Conservation (phyloP, 1,140 invertebrate genomes). For the Triops cancriformis region DNA sequence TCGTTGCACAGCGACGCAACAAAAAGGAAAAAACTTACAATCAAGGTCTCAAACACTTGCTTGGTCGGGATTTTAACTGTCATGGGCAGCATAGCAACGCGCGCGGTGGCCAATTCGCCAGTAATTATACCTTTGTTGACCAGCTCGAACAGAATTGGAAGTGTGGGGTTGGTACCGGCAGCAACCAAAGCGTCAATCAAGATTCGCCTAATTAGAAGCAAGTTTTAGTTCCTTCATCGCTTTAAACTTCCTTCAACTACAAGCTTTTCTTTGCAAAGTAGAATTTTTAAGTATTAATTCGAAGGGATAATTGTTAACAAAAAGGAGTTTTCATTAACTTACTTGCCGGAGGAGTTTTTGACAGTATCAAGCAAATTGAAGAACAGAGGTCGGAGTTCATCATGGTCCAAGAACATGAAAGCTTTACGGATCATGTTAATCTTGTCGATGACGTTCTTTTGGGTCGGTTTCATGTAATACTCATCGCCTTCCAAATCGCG, state of each 20-base stretch:
- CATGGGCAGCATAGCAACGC: slow-evolving; percentile 30
- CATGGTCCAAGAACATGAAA: slow-evolving; percentile 28
- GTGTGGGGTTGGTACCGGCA: slow-evolving; percentile 32
- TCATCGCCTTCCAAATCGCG: slow-evolving; percentile 23
- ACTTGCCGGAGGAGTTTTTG: slow-evolving; percentile 4
- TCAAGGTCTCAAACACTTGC: slow-evolving; percentile 29
- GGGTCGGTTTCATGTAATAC: slow-evolving; percentile 20
- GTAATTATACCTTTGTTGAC: slow-evolving; percentile 30
- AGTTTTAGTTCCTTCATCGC: not conserved
- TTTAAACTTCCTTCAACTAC: not conserved
- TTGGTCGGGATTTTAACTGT: slow-evolving; percentile 32
- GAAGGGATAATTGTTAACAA: not conserved
- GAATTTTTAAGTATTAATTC: not conserved
- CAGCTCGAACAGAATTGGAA: slow-evolving; percentile 29
- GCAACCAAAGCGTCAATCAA: slow-evolving; percentile 21
- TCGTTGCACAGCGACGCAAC: not conserved
- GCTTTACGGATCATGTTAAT: slow-evolving; percentile 30
- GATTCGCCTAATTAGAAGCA: slow-evolving; percentile 22
- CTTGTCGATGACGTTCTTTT: slow-evolving; percentile 22
- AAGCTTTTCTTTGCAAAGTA: not conserved
- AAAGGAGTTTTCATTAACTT: not conserved
- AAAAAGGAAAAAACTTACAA: slow-evolving; percentile 26
- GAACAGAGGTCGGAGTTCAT: slow-evolving; percentile 22
- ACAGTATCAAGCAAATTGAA: slow-evolving; percentile 2
- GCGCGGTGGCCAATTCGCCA: slow-evolving; percentile 30